Evolutionary conservation across 2,113 vertebrate genomes (phyloP).

Genomic region (Pungitius pungitius): DNA sequence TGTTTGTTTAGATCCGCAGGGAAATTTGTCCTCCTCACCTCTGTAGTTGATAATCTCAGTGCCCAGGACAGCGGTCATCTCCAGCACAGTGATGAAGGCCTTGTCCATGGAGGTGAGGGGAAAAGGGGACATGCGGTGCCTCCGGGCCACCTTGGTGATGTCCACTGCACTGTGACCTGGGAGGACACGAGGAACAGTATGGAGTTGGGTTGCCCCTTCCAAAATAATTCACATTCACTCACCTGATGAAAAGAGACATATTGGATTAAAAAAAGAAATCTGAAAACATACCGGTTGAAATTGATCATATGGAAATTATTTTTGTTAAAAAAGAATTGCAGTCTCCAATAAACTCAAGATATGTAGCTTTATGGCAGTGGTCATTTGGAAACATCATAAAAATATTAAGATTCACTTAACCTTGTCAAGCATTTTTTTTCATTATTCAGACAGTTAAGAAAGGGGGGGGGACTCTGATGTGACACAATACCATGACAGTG

Average conservation of each 20-base stretch:
- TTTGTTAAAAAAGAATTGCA: too few species aligned
- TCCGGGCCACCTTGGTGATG: slow-evolving; percentile 98
- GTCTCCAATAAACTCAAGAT: too few species aligned
- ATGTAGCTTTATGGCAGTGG: neutral
- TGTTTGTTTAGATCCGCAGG: neutral
- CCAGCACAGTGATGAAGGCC: slow-evolving; percentile 99
- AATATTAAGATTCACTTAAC: neutral
- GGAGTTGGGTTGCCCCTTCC: neutral
- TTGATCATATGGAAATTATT: neutral
- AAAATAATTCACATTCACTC: neutral
- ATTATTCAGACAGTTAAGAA: slow-evolving; percentile 28
- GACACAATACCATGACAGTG: slow-evolving; percentile 39
- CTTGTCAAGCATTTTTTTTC: slow-evolving; percentile 29
- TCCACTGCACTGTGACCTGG: slow-evolving; percentile 99
- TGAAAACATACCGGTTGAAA: neutral
- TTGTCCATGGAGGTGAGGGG: slow-evolving; percentile 99
- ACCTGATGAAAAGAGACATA: neutral
- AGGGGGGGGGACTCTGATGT: slow-evolving; percentile 19
- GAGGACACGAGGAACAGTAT: neutral
- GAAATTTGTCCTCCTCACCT: slow-evolving; percentile 81
- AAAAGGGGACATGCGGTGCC: slow-evolving; percentile 98
- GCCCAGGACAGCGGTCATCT: slow-evolving; percentile 98
- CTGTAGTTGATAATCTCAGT: slow-evolving; percentile 99
- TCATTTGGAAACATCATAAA: neutral
- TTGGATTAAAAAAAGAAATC: neutral